Evolutionary conservation across 2,888 invertebrate species (phyloP), one percentile per base, ranked within the genome.

Genomic region (Anoncus sp.): DNA sequence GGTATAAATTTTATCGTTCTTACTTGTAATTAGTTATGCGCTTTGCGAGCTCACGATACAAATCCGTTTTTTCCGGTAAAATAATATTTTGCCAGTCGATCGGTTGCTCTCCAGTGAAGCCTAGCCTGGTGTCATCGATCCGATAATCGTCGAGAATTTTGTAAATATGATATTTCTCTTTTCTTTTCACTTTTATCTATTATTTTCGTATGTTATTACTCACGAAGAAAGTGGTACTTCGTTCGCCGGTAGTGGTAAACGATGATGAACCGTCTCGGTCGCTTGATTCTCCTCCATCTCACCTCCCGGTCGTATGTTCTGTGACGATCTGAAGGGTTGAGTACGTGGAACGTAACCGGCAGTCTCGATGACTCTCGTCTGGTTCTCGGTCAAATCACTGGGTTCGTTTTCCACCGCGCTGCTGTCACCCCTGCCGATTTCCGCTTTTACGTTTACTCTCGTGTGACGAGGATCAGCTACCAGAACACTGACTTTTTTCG

Each of bases 21-120:
- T 92, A 95, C 95, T 94, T 93, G 87, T 93, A 94, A 88, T 94
- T 95, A 51, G 93, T 94, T 79, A 95, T 94, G 81, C 95, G 92
- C 35, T 93, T 92, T 83, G 94, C 94, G 78, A 95, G 92, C 85
- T 95, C 94, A 85, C 94, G 92, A 88, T 94, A 94, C 40, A 95
- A 88, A 87, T 95, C 95, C 82, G 93, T 94, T 90, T 95, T 95
- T 83, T 94, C 94, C 0, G 95, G 95, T 47, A 95, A 88, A 66
- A 92, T 92, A 14, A 95, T 92, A 77, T 93, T 92, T 80, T 92
- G 92, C 95, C 95, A 95, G 85, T 94, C 93, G 69, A 95, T 93
- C 0, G 93, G 92, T 62, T 93, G 93, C 2, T 92, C 91, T 12
- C 90, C 85, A 5, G 92, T 92, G 83, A 94, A 94, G 3, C 95